Percentiles rank a stretch among this genome's conserved stretches.
These are phyloP conservation scores for Otus sunia DNA, from an alignment of 2,113 vertebrate genomes.

Conservation along the genomic window DNA sequence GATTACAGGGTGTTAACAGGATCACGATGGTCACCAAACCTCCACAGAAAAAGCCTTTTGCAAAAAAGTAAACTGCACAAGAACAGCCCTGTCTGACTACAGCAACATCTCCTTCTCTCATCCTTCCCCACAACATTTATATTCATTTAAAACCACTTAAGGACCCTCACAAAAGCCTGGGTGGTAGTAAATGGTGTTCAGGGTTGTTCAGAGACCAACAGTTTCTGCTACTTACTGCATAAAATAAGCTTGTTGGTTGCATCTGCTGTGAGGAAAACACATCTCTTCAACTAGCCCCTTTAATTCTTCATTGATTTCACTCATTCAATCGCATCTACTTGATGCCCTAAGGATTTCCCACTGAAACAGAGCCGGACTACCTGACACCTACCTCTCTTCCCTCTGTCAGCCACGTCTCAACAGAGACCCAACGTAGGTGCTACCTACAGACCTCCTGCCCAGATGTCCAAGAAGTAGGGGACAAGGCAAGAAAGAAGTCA, in stretches of 20 bases:
- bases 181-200: not conserved
- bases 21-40: rapidly evolving
- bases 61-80: not conserved
- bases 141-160: not conserved
- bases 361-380: not conserved
- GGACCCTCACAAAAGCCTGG: not conserved
- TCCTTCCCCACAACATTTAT: not conserved
- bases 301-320: not conserved
- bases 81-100: not conserved
- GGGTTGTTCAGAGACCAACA: not conserved
- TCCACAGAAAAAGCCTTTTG: rapidly evolving
- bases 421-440: not conserved
- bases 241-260: not conserved
- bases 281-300: not conserved
- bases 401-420: not conserved
- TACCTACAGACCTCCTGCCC: not conserved
- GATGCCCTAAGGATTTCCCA: not conserved
- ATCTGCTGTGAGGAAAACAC: not conserved
- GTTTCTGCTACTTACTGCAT: not conserved
- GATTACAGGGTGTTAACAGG: not conserved
- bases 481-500: not conserved
- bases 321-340: rapidly evolving
- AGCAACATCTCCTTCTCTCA: not conserved
- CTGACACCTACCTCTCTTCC: not conserved
- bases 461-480: too few species aligned